Evolutionary conservation across 1,140 invertebrate genomes (phyloP).

Genomic region (Pomacea maculata): DNA sequence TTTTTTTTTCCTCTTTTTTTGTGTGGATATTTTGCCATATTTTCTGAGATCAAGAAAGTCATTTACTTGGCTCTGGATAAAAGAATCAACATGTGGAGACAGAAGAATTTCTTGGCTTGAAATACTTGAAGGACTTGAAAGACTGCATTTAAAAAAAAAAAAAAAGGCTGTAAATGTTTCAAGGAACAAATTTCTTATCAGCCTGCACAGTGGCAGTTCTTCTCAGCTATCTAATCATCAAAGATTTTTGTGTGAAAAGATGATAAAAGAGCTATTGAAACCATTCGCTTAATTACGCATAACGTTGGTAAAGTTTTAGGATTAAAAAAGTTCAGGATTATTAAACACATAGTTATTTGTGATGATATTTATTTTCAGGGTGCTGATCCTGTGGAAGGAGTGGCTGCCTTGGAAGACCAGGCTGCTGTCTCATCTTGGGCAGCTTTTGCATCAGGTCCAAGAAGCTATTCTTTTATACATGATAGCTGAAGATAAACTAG

Average conservation of each 20-base stretch:
- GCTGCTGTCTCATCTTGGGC: slow-evolving; percentile 50
- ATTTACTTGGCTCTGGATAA: not conserved
- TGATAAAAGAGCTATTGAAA: not conserved
- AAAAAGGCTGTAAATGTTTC: not conserved
- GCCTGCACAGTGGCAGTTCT: too few relatives aligned
- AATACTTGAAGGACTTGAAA: not conserved
- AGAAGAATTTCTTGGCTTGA: not conserved
- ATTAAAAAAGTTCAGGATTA: not conserved
- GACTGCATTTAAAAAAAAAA: too few relatives aligned
- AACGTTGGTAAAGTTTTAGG: not conserved
- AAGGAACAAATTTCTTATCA: not conserved
- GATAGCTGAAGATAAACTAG: not conserved
- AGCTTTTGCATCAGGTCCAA: slow-evolving; percentile 42
- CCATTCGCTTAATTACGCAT: not conserved
- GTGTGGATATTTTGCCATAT: not conserved
- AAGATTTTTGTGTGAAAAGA: too few relatives aligned
- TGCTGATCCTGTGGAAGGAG: slow-evolving; percentile 42
- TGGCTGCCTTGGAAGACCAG: slow-evolving; percentile 18
- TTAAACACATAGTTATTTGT: too few relatives aligned
- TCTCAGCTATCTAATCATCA: too few relatives aligned
- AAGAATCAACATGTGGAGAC: not conserved
- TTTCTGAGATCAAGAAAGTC: not conserved
- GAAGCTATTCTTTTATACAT: not conserved
- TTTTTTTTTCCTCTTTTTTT: not conserved
- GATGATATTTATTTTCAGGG: slow-evolving; percentile 35